phyloP scores from a whole-genome alignment of 2,797 vertebrate species.

The Emydoidea blandingii region DNA sequence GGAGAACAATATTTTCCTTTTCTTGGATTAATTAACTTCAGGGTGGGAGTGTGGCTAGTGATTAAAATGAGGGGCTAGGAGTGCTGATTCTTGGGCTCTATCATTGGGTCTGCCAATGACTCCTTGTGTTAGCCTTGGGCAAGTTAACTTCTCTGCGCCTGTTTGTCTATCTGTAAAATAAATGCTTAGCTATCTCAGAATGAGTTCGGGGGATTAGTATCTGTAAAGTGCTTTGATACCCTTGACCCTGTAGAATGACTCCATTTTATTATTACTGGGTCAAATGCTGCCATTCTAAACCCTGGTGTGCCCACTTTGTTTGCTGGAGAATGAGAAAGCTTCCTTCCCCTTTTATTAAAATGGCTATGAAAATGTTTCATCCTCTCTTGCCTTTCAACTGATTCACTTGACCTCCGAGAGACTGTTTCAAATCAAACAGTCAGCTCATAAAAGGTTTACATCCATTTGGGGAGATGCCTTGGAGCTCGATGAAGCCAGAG shows the following conservation, averaged over 20 bases:
- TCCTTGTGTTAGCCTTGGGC: not conserved
- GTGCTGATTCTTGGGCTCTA: not conserved
- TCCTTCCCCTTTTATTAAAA: conserved; percentile 22
- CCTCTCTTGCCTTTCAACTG: not conserved
- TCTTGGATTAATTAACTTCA: not conserved
- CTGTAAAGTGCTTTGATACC: not conserved
- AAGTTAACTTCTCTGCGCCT: not conserved
- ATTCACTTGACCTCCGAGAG: not conserved
- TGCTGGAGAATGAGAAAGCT: not conserved
- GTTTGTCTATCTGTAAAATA: not conserved
- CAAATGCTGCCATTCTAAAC: not conserved
- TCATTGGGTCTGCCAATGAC: not conserved
- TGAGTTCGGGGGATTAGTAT: not conserved
- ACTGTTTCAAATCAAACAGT: conserved; percentile 64
- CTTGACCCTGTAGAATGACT: not conserved
- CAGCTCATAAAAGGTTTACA: conserved; percentile 46
- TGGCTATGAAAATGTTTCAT: conserved; percentile 24
- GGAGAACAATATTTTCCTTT: not conserved
- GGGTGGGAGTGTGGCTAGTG: not conserved
- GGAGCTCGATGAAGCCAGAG: not conserved
- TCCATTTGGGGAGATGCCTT: not conserved
- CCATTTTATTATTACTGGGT: fast-evolving
- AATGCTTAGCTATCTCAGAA: not conserved
- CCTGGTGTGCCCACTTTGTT: conserved; percentile 39
- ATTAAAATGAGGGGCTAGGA: not conserved